Conservation (phyloP, 2,113 vertebrate genomes). For the Orycteropus afer region DNA sequence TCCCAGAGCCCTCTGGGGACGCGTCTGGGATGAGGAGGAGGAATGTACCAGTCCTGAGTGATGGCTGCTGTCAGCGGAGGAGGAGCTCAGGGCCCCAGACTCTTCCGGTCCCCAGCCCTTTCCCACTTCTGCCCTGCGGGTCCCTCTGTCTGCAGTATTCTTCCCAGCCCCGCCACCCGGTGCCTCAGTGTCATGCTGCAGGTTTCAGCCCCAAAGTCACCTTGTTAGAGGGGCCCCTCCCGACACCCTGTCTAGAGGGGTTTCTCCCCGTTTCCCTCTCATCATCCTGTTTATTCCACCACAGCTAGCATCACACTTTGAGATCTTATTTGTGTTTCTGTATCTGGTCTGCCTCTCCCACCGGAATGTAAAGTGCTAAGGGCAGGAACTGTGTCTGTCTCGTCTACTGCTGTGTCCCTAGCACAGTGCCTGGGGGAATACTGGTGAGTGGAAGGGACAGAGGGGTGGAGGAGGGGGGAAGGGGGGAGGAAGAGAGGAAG, state of each 20-base stretch:
- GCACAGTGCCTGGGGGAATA: neutral
- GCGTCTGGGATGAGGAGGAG: too few species aligned
- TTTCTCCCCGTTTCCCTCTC: neutral
- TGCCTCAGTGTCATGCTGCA: too few species aligned
- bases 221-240: neutral
- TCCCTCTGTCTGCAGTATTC: neutral
- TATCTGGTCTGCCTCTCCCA: neutral
- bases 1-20: too few species aligned
- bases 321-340: neutral
- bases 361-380: neutral
- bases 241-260: neutral
- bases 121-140: rapidly evolving
- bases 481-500: neutral
- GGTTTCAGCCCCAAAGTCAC: neutral
- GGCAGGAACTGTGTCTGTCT: neutral
- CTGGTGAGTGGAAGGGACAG: rapidly evolving
- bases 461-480: rapidly evolving
- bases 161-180: neutral
- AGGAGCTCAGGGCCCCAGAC: neutral
- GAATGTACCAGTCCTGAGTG: rapidly evolving
- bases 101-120: neutral
- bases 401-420: neutral
- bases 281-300: neutral
- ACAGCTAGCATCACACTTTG: neutral
- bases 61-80: neutral